A percentile compares a stretch with the other conserved stretches of the same genome.
Conservation (phyloP, 2,888 invertebrate species). For the Ferrisia virgata region DNA sequence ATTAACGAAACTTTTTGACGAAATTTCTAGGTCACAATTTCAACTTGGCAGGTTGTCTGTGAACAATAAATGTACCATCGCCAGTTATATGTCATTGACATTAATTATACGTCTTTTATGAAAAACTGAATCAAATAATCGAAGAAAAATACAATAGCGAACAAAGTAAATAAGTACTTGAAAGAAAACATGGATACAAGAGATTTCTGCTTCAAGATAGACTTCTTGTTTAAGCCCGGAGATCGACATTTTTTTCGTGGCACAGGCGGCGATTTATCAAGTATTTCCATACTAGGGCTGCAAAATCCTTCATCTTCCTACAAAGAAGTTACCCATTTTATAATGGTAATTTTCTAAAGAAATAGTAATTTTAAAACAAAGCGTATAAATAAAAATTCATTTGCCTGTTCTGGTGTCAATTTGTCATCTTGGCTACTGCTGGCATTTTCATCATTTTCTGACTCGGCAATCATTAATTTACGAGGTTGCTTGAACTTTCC, state of each 20-base stretch:
- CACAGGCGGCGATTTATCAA: not conserved
- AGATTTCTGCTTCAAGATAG: not conserved
- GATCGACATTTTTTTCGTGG: not conserved
- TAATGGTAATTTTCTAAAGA: no score
- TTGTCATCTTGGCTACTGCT: not conserved
- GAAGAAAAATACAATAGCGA: not conserved
- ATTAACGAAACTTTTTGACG: not conserved
- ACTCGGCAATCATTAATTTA: not conserved
- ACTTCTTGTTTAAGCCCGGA: not conserved
- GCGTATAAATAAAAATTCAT: not conserved
- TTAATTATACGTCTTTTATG: not conserved
- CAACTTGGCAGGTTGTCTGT: not conserved
- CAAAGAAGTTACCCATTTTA: not conserved
- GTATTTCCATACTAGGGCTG: not conserved
- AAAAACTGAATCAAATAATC: no score
- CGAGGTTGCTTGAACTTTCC: not conserved
- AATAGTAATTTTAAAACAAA: no score
- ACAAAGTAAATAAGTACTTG: not conserved
- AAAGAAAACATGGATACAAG: not conserved
- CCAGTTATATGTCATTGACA: not conserved
- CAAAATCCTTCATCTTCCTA: conserved; percentile 15
- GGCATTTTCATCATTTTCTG: not conserved
- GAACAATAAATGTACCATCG: not conserved
- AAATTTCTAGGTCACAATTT: not conserved
- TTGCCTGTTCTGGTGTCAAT: not conserved